Conservation (phyloP, 2,113 vertebrate genomes). For the Atherinomorus stipes region DNA sequence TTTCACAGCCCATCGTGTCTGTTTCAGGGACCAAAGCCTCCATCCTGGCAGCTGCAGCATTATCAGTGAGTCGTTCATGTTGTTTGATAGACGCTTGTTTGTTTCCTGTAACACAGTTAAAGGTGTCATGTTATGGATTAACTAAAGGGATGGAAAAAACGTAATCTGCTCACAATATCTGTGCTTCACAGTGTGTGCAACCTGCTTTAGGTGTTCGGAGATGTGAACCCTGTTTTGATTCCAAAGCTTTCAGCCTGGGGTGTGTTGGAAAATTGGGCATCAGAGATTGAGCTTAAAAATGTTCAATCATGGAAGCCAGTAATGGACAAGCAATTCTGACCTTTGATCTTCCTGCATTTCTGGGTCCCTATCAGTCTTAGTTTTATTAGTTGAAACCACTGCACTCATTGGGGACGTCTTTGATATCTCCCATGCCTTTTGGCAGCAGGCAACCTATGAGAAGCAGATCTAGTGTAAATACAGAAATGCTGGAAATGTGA, state of each 20-base stretch:
- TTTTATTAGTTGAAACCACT: constrained; percentile 12
- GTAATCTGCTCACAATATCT: constrained; percentile 26
- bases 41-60: not conserved
- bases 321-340: constrained; percentile 46
- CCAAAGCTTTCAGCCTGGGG: constrained; percentile 29
- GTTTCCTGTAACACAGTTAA: constrained; percentile 37
- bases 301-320: constrained; percentile 40
- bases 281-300: constrained; percentile 23
- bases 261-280: constrained; percentile 33
- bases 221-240: constrained; percentile 31
- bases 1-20: constrained; percentile 20
- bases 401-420: constrained; percentile 14
- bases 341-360: constrained; percentile 56
- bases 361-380: constrained; percentile 30
- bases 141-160: constrained; percentile 11
- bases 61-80: constrained; percentile 11
- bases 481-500: not conserved
- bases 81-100: constrained; percentile 4
- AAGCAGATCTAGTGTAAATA: not conserved
- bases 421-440: constrained; percentile 9
- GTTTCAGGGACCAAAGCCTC: constrained; percentile 13
- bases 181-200: constrained; percentile 24
- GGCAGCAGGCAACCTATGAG: constrained; percentile 26
- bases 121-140: constrained; percentile 22
- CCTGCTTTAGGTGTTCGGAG: constrained; percentile 29